Evolutionary conservation across 2,888 invertebrate genomes (phyloP).

Genomic region (Cheilosia variabilis): DNA sequence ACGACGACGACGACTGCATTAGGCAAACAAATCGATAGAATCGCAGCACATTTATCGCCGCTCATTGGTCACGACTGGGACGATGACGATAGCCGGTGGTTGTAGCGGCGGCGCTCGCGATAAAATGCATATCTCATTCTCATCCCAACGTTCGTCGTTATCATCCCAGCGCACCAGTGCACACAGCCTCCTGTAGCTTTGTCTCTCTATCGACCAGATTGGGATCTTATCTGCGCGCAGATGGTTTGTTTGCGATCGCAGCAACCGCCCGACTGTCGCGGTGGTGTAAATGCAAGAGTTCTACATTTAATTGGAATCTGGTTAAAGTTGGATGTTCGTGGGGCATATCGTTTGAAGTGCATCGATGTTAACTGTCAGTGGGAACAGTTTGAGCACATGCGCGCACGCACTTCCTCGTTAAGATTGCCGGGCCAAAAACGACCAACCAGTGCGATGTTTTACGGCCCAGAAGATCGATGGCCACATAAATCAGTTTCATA

Average conservation of each 20-base stretch:
- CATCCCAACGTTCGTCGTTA: slow-evolving; percentile 49
- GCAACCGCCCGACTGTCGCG: neutral
- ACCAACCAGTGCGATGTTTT: neutral
- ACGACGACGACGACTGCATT: slow-evolving; percentile 52
- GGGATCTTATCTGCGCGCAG: slow-evolving; percentile 52
- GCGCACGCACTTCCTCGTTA: slow-evolving; percentile 52
- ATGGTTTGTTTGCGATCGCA: slow-evolving; percentile 55
- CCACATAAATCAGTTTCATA: slow-evolving; percentile 18
- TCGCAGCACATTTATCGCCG: slow-evolving; percentile 60
- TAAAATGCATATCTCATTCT: slow-evolving; percentile 57
- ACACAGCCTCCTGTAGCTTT: slow-evolving; percentile 1
- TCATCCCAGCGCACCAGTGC: slow-evolving; percentile 6
- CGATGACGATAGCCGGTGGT: neutral
- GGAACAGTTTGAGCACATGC: slow-evolving; percentile 22
- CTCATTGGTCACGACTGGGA: slow-evolving; percentile 8
- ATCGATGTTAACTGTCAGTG: slow-evolving; percentile 66
- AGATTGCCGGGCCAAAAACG: neutral
- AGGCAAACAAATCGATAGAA: slow-evolving; percentile 69
- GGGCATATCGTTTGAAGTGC: slow-evolving; percentile 67
- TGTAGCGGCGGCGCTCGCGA: slow-evolving; percentile 32
- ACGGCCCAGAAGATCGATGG: neutral
- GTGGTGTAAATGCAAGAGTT: slow-evolving; percentile 44
- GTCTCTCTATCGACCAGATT: slow-evolving; percentile 32
- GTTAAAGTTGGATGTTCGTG: slow-evolving; percentile 55
- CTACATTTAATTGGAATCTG: slow-evolving; percentile 60